phyloP scores from a whole-genome alignment of 2,113 vertebrate genomes.

The Psittacula cyanocephala region DNA sequence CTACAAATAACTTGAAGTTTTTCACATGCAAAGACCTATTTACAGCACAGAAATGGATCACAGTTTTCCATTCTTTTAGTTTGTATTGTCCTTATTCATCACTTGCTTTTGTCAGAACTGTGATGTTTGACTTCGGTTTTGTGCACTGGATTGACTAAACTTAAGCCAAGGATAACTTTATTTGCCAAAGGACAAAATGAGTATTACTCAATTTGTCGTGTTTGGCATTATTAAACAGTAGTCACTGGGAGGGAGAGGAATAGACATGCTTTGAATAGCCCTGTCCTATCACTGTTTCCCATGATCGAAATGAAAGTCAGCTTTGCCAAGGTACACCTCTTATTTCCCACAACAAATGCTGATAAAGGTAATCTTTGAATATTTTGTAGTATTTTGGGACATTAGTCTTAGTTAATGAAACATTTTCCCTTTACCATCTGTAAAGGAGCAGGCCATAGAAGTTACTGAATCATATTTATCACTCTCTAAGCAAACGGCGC shows the following conservation, averaged over 20 bases:
- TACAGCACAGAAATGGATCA: conserved; percentile 17
- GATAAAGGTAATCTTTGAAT: not conserved
- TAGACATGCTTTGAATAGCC: not conserved
- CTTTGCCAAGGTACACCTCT: not conserved
- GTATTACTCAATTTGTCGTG: not conserved
- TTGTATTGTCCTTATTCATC: conserved; percentile 42
- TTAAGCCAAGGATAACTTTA: conserved; percentile 5
- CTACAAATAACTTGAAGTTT: conserved; percentile 44
- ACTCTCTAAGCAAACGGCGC: not conserved
- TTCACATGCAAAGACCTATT: not conserved
- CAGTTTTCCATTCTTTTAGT: not conserved
- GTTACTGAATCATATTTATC: not conserved
- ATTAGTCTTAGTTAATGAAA: not conserved
- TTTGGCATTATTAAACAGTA: not conserved
- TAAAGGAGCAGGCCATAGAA: not conserved
- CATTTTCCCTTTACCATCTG: not conserved
- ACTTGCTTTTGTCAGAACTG: conserved; percentile 2
- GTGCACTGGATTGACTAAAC: conserved; percentile 6
- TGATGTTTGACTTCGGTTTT: conserved; percentile 37
- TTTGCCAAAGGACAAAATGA: conserved; percentile 8
- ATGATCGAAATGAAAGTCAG: not conserved
- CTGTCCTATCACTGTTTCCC: not conserved
- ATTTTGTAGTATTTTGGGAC: not conserved
- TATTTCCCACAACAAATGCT: not conserved
- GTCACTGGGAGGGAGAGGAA: not conserved